A percentile compares a stretch with the other conserved stretches of the same genome.
These are phyloP conservation scores for Zenarchopterus dispar DNA, from an alignment of 2,797 vertebrate species.

Conservation along the genomic window DNA sequence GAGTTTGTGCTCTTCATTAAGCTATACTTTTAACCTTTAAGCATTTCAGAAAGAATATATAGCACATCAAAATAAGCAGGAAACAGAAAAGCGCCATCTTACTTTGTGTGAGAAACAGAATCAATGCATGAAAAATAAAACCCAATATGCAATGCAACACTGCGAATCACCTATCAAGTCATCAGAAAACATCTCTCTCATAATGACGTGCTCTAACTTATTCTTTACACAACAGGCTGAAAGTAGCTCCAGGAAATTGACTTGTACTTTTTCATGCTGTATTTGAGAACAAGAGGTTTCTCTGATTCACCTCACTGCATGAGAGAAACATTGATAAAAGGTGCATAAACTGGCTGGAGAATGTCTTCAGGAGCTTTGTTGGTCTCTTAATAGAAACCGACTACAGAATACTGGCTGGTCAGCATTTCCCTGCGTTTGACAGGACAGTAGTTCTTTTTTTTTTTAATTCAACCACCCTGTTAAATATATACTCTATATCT, in stretches of 20 bases:
- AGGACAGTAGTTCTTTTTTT: neutral
- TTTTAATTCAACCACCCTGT: neutral
- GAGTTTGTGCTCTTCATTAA: slow-evolving; percentile 18
- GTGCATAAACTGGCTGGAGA: slow-evolving; percentile 63
- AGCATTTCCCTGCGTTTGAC: slow-evolving; percentile 12
- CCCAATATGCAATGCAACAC: too few relatives aligned
- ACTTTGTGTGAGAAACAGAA: too few relatives aligned
- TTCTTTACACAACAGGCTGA: slow-evolving; percentile 18
- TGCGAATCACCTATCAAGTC: too few relatives aligned
- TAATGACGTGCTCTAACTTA: slow-evolving; percentile 6
- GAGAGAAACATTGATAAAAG: slow-evolving; percentile 66
- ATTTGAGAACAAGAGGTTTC: slow-evolving; percentile 63
- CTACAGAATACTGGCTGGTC: neutral
- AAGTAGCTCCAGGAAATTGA: slow-evolving; percentile 60
- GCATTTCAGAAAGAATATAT: slow-evolving; percentile 2
- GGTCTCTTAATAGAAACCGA: slow-evolving; percentile 41
- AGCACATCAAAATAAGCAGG: neutral
- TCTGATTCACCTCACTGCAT: slow-evolving; percentile 62
- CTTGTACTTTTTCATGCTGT: slow-evolving; percentile 66
- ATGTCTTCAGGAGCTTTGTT: slow-evolving; percentile 37
- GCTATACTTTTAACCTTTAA: slow-evolving; percentile 22
- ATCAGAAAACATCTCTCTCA: slow-evolving; percentile 15
- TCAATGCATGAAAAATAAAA: too few relatives aligned
- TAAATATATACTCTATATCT: neutral
- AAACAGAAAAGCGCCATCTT: neutral